Evolutionary conservation across 2,797 vertebrate genomes (phyloP).

Genomic region (Myotis daubentonii): DNA sequence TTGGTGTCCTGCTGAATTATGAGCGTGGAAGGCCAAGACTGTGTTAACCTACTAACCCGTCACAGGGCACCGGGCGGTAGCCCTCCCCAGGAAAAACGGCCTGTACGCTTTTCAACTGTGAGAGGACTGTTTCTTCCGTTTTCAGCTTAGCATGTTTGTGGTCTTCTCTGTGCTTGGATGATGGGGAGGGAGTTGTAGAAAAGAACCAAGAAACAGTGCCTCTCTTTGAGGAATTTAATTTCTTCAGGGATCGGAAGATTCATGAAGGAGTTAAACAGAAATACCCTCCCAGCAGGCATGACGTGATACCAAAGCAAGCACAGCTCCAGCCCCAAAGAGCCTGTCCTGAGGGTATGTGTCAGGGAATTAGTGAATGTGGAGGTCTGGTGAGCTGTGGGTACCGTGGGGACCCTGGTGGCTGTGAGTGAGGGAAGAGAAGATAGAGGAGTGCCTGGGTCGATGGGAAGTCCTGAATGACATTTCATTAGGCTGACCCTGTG

Average conservation of each 20-base stretch:
- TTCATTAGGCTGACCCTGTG: neutral
- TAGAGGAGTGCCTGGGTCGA: neutral
- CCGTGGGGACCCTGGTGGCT: neutral
- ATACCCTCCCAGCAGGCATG: neutral
- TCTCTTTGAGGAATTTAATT: constrained; percentile 40
- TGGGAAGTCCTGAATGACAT: neutral
- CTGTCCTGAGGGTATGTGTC: neutral
- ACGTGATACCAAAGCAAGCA: neutral
- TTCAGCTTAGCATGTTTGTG: neutral
- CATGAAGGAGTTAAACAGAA: neutral
- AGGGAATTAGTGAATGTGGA: neutral
- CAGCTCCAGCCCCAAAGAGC: neutral
- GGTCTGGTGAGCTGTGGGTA: neutral
- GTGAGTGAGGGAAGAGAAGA: neutral
- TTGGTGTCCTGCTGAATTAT: neutral
- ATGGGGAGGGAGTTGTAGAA: neutral
- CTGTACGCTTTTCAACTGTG: neutral
- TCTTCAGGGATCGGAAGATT: neutral
- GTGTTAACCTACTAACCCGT: neutral
- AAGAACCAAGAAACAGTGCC: neutral
- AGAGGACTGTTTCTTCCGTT: neutral
- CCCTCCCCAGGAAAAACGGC: neutral
- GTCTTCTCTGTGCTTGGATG: neutral
- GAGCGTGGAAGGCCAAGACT: neutral
- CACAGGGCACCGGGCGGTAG: neutral